phyloP scores from a whole-genome alignment of 2,797 vertebrate genomes.

The Kryptopterus vitreolus region DNA sequence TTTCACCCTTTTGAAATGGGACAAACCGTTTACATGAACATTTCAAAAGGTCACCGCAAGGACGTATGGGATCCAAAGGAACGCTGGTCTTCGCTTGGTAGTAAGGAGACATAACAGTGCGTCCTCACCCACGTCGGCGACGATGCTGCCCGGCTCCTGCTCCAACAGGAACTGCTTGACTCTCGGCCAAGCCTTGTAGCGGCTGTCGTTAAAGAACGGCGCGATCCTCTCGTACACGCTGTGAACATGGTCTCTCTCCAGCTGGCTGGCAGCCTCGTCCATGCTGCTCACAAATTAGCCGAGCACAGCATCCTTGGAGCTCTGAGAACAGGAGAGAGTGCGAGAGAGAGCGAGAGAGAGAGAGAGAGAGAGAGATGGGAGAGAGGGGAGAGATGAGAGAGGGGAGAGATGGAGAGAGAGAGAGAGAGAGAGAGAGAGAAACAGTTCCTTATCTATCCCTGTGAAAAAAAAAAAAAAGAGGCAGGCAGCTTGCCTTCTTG shows the following conservation, averaged over 20 bases:
- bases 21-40: background rate
- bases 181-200: conserved; percentile 80
- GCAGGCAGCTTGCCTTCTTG: background rate
- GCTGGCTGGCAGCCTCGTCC: conserved; percentile 78
- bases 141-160: conserved; percentile 74
- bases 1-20: background rate
- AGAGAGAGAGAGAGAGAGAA: background rate
- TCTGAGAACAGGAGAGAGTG: conserved; percentile 40
- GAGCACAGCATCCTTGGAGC: conserved; percentile 60
- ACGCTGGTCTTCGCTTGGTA: background rate
- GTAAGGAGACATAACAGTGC: background rate
- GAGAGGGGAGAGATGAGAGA: conserved; percentile 1
- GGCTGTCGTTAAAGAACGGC: conserved; percentile 77
- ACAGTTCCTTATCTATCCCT: conserved; percentile 13
- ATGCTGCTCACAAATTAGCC: conserved; percentile 66
- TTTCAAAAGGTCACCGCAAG: conserved; percentile 16
- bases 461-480: background rate
- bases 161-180: conserved; percentile 80
- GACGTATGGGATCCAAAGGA: background rate
- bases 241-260: conserved; percentile 76
- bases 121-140: conserved; percentile 67
- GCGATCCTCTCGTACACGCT: conserved; percentile 80
- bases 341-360: conserved; percentile 26
- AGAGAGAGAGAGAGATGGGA: conserved; percentile 5
- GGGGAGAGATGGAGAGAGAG: too few species aligned